Conservation (phyloP, 2,113 vertebrate genomes). For the Labeo rohita region DNA sequence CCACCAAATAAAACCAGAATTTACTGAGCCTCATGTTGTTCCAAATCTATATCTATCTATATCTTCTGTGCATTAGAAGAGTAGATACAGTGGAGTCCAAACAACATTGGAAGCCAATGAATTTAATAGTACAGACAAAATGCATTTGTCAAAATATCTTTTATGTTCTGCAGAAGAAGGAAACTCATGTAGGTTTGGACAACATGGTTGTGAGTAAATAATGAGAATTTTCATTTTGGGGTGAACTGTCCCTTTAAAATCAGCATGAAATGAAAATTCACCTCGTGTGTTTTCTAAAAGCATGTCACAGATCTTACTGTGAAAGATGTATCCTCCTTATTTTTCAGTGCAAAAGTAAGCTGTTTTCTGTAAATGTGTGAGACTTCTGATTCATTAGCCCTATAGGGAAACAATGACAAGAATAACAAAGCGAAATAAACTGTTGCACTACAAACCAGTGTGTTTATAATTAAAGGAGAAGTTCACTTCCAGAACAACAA, state of each 20-base stretch:
- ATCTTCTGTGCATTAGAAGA: neutral
- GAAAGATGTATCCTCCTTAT: neutral
- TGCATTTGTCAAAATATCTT: no score
- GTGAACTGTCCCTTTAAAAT: no score
- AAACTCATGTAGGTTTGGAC: no score
- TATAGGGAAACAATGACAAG: neutral
- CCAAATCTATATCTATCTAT: neutral
- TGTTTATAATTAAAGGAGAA: no score
- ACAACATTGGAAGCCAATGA: neutral
- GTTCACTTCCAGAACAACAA: no score
- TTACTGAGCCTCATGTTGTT: neutral
- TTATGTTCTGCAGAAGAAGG: no score
- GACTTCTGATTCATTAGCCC: no score
- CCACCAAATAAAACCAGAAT: neutral
- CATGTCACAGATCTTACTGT: neutral
- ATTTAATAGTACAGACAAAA: neutral
- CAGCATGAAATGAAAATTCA: no score
- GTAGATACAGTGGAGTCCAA: neutral
- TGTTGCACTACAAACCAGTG: no score
- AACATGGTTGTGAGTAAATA: no score
- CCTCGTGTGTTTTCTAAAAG: no score
- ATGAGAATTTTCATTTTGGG: no score
- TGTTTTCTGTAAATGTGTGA: neutral
- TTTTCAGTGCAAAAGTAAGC: neutral
- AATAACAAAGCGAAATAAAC: neutral